Evolutionary conservation across 2,888 invertebrate species (phyloP), one percentile per base, ranked within the genome.

Genomic region (Antheraea yamamai): DNA sequence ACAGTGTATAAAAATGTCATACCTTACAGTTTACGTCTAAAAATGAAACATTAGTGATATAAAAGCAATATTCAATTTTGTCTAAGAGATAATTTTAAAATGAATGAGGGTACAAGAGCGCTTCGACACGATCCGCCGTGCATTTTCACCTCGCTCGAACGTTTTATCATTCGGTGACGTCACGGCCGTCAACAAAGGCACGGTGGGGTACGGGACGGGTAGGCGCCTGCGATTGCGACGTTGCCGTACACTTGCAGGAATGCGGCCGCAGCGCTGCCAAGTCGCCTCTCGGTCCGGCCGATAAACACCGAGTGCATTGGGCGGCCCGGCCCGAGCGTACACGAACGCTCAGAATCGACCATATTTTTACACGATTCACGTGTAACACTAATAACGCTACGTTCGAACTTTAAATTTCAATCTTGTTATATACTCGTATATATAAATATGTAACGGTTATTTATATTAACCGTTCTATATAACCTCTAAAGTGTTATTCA

Each of bases 251-350:
- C 84, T 83, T 85, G 87, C 85, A 88, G 91, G 93, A 93, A 93
- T 93, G 93, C 92, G 92, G 88, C 85, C 91, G 92, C 87, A 81
- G 83, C 89, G 92, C 89, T 92, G 93, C 93, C 92, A 90, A 86
- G 82, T 87, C 91, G 88, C 85, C 80, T 82, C 88, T 81, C 89
- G 87, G 80, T 80, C 26, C 35, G 73, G 74, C 82, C 88, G 92
- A 93, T 92, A 92, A 89, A 81, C 68, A 10, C 85, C 86, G 89
- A 89, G 90, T 91, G 93, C 92, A 93, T 90, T 92, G 93, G 93
- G 93, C 92, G 93, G 93, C 90, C 80, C 84, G 93, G 93, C 91
- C 80, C 84, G 85, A 84, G 35, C 52, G 47, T 47, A 72, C 30
- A 64, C 76, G 70, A 55, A 39, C 74, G 84, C 47, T 87, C 86